These are phyloP conservation scores for Leptinotarsa rubiginosa DNA, from an alignment of 2,888 invertebrate species.

Conservation along the genomic window DNA sequence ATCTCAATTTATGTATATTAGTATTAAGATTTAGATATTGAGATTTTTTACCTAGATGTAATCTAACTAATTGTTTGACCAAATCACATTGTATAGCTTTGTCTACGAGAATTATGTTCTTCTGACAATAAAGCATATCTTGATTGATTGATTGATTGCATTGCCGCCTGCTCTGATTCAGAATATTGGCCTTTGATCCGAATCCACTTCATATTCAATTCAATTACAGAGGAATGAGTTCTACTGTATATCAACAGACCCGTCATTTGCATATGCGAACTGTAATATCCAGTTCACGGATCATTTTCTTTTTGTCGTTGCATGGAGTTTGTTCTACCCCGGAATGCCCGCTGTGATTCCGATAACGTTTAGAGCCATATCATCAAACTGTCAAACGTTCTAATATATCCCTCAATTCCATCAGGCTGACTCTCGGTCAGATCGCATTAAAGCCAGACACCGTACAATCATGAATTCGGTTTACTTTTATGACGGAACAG, in stretches of 20 bases:
- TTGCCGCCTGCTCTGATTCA: background rate
- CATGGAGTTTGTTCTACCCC: slow-evolving; percentile 11
- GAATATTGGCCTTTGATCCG: background rate
- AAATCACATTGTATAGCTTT: no score
- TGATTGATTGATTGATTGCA: no score
- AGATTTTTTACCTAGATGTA: no score
- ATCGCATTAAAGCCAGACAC: background rate
- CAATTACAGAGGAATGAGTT: background rate
- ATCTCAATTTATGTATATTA: no score
- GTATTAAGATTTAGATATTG: no score
- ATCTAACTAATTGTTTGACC: no score
- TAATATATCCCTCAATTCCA: background rate
- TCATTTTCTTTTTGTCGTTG: background rate
- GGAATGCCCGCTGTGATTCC: background rate
- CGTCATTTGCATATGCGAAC: slow-evolving; percentile 18
- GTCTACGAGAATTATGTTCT: no score
- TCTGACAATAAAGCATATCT: no score
- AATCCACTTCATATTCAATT: background rate
- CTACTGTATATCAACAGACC: slow-evolving; percentile 12
- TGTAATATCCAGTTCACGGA: background rate
- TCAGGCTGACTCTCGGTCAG: background rate
- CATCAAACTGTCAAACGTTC: background rate
- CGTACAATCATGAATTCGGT: background rate
- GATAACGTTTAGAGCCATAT: background rate
- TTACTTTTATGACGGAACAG: background rate